Conservation (phyloP, 2,888 invertebrate species). For the Zonitis immaculata region DNA sequence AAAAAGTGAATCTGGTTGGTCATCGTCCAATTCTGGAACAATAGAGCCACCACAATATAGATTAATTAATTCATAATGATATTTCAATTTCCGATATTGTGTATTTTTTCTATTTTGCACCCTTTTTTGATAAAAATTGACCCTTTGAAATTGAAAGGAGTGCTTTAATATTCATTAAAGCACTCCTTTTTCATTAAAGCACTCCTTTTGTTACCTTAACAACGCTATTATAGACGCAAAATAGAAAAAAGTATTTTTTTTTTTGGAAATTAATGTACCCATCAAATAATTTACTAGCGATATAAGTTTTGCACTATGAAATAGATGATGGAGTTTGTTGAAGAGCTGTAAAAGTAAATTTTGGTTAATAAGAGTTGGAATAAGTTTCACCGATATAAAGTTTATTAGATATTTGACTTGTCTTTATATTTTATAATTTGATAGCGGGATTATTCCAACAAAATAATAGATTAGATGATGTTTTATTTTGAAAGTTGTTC, state of each 20-base stretch:
- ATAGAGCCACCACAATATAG: too few relatives aligned
- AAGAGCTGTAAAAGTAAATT: not conserved
- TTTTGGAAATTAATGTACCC: too few relatives aligned
- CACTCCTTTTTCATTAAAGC: too few relatives aligned
- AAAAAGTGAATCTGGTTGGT: constrained; percentile 37
- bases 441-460: too few relatives aligned
- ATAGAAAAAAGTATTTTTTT: too few relatives aligned
- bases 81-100: too few relatives aligned
- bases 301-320: not conserved
- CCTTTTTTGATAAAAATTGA: not conserved
- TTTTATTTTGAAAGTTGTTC: not conserved
- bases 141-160: too few relatives aligned
- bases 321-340: not conserved
- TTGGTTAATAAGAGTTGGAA: not conserved
- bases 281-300: not conserved
- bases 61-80: constrained; percentile 6
- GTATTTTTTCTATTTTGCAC: too few relatives aligned
- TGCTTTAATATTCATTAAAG: too few relatives aligned
- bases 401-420: not conserved
- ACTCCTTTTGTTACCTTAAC: too few relatives aligned
- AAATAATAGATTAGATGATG: not conserved
- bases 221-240: too few relatives aligned
- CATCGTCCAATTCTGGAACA: constrained; percentile 37
- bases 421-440: too few relatives aligned
- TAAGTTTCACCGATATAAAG: not conserved